Evolutionary conservation across 1,140 invertebrate genomes (phyloP).

Genomic region (Drosophila micromelanica): DNA sequence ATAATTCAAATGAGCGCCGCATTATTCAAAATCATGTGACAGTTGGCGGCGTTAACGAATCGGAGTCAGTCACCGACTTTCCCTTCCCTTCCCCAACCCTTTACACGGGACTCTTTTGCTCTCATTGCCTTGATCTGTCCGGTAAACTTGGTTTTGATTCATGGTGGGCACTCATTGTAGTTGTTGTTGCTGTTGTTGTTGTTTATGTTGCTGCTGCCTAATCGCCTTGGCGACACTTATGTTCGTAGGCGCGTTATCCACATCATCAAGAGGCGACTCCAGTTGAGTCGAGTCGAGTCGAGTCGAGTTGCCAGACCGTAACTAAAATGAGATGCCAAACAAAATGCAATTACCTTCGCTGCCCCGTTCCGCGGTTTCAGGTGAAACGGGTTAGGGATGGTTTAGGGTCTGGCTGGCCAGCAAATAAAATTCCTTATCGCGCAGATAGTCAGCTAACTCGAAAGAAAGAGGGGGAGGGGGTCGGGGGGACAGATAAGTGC

Average conservation of each 20-base stretch:
- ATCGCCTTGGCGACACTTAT: constrained; percentile 79
- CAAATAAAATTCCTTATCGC: constrained; percentile 81
- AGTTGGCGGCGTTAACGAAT: constrained; percentile 65
- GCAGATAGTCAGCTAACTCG: constrained; percentile 36
- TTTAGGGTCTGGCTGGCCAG: constrained; percentile 28
- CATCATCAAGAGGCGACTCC: constrained; percentile 36
- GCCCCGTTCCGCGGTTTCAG: constrained; percentile 49
- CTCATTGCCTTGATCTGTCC: neutral
- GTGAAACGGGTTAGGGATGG: constrained; percentile 10
- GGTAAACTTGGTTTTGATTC: constrained; percentile 68
- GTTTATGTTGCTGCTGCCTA: constrained; percentile 44
- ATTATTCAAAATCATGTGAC: constrained; percentile 73
- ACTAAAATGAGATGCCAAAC: constrained; percentile 83
- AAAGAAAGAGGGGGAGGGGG: constrained; percentile 1
- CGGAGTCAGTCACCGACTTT: constrained; percentile 39
- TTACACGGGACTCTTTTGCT: no score
- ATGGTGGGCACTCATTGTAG: constrained; percentile 54
- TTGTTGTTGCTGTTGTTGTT: constrained; percentile 11
- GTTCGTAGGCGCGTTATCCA: constrained; percentile 72
- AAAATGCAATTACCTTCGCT: constrained; percentile 79
- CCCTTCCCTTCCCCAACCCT: neutral
- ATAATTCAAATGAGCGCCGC: constrained; percentile 78
- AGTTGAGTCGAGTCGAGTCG: neutral
- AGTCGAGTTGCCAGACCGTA: constrained; percentile 72
- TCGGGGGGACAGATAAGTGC: constrained; percentile 50